phyloP scores from a whole-genome alignment of 1,140 invertebrate species.

The Hesperophylax magnus region DNA sequence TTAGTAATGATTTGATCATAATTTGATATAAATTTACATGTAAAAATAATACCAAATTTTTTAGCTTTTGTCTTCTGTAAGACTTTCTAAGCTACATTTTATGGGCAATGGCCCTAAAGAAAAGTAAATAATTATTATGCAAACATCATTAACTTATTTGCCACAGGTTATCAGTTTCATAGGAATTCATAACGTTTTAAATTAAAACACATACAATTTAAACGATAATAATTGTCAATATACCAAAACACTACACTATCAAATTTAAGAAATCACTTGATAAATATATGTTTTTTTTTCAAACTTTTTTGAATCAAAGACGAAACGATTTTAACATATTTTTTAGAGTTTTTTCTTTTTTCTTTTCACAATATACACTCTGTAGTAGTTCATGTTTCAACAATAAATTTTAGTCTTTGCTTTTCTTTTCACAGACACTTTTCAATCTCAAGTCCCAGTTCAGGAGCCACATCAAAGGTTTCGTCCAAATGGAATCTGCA shows the following conservation, averaged over 20 bases:
- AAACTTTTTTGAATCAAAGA: slow-evolving; percentile 50
- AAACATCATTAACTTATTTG: not conserved
- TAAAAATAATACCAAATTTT: not conserved
- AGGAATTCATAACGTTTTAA: slow-evolving; percentile 1
- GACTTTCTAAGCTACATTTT: not conserved
- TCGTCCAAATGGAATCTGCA: slow-evolving; percentile 1
- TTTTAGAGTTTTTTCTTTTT: slow-evolving; percentile 29
- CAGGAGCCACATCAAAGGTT: not conserved
- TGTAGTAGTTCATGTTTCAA: slow-evolving; percentile 15
- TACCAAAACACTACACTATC: slow-evolving; percentile 41
- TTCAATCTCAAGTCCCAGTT: not conserved
- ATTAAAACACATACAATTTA: slow-evolving; percentile 21
- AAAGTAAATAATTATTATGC: not conserved
- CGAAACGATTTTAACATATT: slow-evolving; percentile 41
- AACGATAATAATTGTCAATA: slow-evolving; percentile 20
- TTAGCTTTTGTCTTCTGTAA: not conserved
- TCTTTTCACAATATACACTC: slow-evolving; percentile 19
- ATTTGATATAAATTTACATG: not conserved
- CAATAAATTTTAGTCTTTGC: slow-evolving; percentile 15
- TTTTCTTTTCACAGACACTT: not conserved
- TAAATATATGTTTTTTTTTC: slow-evolving; percentile 41
- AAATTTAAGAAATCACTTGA: slow-evolving; percentile 20
- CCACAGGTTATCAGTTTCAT: not conserved
- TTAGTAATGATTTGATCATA: not conserved
- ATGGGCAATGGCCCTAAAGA: too few species aligned